Evolutionary conservation across 2,797 vertebrate genomes (phyloP), one percentile per base, ranked within the genome.

Genomic region (Pangasius larnaudii): DNA sequence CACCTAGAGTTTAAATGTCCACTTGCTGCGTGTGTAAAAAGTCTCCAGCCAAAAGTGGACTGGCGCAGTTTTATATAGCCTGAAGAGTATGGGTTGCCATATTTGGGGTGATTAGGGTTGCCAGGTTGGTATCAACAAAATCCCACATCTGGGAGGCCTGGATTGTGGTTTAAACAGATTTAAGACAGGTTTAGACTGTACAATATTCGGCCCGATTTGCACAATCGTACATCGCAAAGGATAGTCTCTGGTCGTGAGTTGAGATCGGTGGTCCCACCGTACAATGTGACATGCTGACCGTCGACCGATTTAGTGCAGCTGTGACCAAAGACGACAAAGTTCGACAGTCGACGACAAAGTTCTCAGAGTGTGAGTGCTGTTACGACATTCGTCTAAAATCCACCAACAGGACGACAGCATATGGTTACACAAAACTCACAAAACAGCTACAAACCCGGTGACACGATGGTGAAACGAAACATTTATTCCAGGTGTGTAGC

Each of bases 31-130:
- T 30, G 80, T 69, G 46, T 84, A 6, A 51, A 69, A 46, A 2
- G 1, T 36, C 63, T 36, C n/a, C 46, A 53, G n/a, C 82, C 82
- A 33, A 53, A 69, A 84, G n/a, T 53, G 82, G 46, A 67, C 82
- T 24, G 42, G 61, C 10, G n/a, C 61, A 53, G 9, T 84, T 84
- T 69, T 84, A 84, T 84, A 67, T n/a, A 33, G 63, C 63, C 61
- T 24, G 9, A 24, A 46, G n/a, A 8, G 46, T 84, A 24, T 33
- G n/a, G n/a, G 63, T 69, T 53, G 46, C 81, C 81, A 69, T 84
- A 33, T 84, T 67, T 51, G 36, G 81, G 61, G 5, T 33, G 3
- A 13, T 5, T 11, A 14, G 18, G 42, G 80, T 83, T 65, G 81
- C 81, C 81, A 84, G 81, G 51, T 49, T 22, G 22, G 78, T 39